phyloP scores from a whole-genome alignment of 2,797 vertebrate genomes.

The Microcaecilia unicolor region DNA sequence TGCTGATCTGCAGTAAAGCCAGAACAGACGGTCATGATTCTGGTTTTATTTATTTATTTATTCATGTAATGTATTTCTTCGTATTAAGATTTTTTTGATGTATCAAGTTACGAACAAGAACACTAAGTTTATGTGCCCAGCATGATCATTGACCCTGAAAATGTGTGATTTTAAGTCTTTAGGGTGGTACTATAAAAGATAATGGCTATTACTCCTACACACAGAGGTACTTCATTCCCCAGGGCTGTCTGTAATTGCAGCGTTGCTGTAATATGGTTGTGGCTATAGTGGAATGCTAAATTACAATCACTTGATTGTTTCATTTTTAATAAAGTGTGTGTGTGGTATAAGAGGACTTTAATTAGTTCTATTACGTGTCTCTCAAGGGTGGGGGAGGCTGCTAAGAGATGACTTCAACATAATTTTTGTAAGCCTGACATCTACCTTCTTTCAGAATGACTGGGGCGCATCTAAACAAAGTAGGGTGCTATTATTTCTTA shows the following conservation, averaged over 20 bases:
- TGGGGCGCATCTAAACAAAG: constrained; percentile 2
- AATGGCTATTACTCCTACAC: constrained; percentile 8
- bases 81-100: too few species aligned
- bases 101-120: too few species aligned
- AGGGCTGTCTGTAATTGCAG: constrained; percentile 14
- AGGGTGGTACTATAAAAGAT: constrained; percentile 9
- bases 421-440: constrained; percentile 3
- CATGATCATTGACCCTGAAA: constrained; percentile 17
- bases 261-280: constrained; percentile 15
- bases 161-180: constrained; percentile 1
- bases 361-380: constrained; percentile 25
- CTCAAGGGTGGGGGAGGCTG: constrained; percentile 8
- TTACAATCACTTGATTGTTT: constrained; percentile 13
- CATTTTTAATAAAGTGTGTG: constrained; percentile 19
- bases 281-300: constrained; percentile 11
- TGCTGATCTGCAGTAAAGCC: too few species aligned
- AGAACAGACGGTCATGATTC: too few species aligned
- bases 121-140: too few species aligned
- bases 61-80: too few species aligned
- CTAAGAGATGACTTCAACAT: constrained; percentile 9
- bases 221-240: constrained; percentile 14
- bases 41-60: too few species aligned
- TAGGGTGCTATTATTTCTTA: constrained; percentile 22
- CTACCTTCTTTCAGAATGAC: constrained; percentile 24
- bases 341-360: constrained; percentile 16